Conservation (phyloP, 2,113 vertebrate species). For the Etheostoma cragini region DNA sequence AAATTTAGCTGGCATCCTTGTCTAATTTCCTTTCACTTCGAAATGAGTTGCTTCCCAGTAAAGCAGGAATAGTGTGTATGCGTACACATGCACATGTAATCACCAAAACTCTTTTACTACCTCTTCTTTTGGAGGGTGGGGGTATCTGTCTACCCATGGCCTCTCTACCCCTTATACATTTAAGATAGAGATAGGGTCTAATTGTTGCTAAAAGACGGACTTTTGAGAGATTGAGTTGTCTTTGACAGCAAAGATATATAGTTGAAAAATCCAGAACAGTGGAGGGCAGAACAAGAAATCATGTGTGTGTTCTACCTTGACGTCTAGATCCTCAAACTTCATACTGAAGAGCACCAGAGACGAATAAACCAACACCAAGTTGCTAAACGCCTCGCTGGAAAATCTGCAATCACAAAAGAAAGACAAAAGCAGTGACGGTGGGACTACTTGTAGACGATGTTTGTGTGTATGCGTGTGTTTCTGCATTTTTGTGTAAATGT, state of each 20-base stretch:
- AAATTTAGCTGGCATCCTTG: too few species aligned
- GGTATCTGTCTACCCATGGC: too few species aligned
- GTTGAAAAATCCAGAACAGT: not conserved
- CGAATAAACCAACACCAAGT: slow-evolving; percentile 89
- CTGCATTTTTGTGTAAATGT: not conserved
- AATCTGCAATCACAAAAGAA: slow-evolving; percentile 80
- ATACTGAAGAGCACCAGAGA: slow-evolving; percentile 85
- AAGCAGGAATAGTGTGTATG: too few species aligned
- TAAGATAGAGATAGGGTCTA: too few species aligned
- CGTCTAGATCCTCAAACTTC: slow-evolving; percentile 89
- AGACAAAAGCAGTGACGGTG: not conserved
- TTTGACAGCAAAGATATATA: not conserved
- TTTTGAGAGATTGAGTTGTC: not conserved
- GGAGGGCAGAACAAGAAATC: not conserved
- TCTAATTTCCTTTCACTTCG: too few species aligned
- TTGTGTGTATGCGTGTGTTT: not conserved
- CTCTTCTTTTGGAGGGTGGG: too few species aligned
- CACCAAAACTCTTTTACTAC: too few species aligned
- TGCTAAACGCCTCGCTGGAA: slow-evolving; percentile 84
- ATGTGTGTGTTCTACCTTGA: slow-evolving; percentile 85
- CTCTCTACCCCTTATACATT: too few species aligned
- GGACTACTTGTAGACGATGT: not conserved
- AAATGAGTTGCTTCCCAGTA: too few species aligned
- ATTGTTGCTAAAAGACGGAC: too few species aligned
- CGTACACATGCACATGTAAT: too few species aligned